Conservation (phyloP, 2,797 vertebrate genomes). For the Lerista edwardsae region DNA sequence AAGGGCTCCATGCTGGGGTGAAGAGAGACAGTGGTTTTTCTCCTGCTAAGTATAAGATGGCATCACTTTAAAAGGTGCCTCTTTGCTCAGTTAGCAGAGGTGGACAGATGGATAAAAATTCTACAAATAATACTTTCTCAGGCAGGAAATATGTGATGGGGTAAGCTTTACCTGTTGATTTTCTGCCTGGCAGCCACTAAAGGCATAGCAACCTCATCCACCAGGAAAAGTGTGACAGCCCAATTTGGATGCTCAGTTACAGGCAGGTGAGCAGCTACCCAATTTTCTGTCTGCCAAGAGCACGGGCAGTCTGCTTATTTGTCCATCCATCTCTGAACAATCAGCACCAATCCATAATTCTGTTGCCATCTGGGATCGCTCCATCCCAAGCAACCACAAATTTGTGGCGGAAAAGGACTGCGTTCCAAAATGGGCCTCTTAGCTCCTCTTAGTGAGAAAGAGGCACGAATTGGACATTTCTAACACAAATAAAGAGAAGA, state of each 20-base stretch:
- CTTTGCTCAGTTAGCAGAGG: too few species aligned
- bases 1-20: too few species aligned
- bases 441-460: background rate
- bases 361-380: background rate
- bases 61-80: too few species aligned
- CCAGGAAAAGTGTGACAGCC: background rate
- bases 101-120: background rate
- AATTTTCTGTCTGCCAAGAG: background rate
- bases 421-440: background rate
- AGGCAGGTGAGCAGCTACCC: background rate
- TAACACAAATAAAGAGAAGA: background rate
- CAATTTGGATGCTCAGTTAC: background rate
- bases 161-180: background rate
- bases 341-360: background rate
- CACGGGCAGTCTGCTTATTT: background rate
- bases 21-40: too few species aligned
- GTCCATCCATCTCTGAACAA: background rate
- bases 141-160: background rate
- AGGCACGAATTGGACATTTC: fast-evolving
- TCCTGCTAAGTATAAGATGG: too few species aligned
- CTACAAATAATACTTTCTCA: background rate
- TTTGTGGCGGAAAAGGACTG: background rate
- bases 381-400: background rate
- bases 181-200: background rate
- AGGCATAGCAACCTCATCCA: background rate